A percentile compares a stretch with the other conserved stretches of the same genome.
These are phyloP conservation scores for Hylyphantes graminicola DNA, from an alignment of 1,140 invertebrate species.

Conservation along the genomic window DNA sequence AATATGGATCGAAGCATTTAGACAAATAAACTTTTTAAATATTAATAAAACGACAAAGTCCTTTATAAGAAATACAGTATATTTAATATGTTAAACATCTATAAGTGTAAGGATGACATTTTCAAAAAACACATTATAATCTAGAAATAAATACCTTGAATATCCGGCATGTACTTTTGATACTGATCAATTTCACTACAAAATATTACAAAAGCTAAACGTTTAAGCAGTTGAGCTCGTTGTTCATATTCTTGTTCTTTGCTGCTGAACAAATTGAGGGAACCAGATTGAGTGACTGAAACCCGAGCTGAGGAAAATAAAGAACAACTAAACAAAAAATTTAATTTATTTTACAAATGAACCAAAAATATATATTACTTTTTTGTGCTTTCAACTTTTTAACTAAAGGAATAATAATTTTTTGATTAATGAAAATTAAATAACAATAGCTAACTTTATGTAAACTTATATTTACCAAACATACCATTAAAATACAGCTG, in stretches of 20 bases:
- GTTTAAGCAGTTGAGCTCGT: constrained; percentile 85
- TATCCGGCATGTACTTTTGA: constrained; percentile 91
- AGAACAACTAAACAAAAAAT: constrained; percentile 1
- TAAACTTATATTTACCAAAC: too few relatives aligned
- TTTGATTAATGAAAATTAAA: too few relatives aligned
- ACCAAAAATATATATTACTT: neutral
- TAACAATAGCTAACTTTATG: too few relatives aligned
- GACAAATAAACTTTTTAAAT: constrained; percentile 7
- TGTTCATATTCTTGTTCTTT: constrained; percentile 93
- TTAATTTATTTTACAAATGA: neutral
- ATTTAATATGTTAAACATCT: neutral
- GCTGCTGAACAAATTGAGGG: constrained; percentile 76
- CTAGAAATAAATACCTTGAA: constrained; percentile 78
- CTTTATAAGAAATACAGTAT: neutral
- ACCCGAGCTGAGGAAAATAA: constrained; percentile 62
- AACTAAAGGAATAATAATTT: too few relatives aligned
- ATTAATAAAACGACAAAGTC: constrained; percentile 25
- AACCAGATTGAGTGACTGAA: constrained; percentile 64
- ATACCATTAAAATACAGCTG: too few relatives aligned
- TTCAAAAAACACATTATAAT: neutral
- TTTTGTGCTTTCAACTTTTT: neutral
- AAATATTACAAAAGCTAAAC: constrained; percentile 90
- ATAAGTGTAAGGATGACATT: neutral
- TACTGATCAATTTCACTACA: constrained; percentile 94
- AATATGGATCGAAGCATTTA: too few relatives aligned